Percentiles rank a stretch among this genome's conserved stretches.
Conservation (phyloP, 2,113 vertebrate genomes). For the Mus musculus region GRCm39 chr3:35952501-35953000, state of each 20-base stretch:
- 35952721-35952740: neutral
- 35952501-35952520: neutral
- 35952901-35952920: slow-evolving; percentile 41
- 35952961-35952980: slow-evolving; percentile 9
- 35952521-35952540: neutral
- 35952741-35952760: neutral
- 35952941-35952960: slow-evolving; percentile 33
- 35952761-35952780: neutral
- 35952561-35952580: neutral
- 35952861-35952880: neutral
- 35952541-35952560: neutral
- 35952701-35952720: slow-evolving; percentile 15
- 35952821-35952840: neutral
- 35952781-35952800: neutral
- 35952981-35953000: neutral
- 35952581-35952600: neutral
- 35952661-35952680: neutral
- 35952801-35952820: neutral
- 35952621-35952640: neutral
- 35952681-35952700: neutral
- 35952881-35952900: slow-evolving; percentile 1
- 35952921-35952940: neutral
- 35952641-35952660: neutral
- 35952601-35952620: neutral
- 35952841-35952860: neutral